Evolutionary conservation across 2,888 invertebrate genomes (phyloP), one percentile per base, ranked within the genome.

Genomic region (Acrobasis suavella): DNA sequence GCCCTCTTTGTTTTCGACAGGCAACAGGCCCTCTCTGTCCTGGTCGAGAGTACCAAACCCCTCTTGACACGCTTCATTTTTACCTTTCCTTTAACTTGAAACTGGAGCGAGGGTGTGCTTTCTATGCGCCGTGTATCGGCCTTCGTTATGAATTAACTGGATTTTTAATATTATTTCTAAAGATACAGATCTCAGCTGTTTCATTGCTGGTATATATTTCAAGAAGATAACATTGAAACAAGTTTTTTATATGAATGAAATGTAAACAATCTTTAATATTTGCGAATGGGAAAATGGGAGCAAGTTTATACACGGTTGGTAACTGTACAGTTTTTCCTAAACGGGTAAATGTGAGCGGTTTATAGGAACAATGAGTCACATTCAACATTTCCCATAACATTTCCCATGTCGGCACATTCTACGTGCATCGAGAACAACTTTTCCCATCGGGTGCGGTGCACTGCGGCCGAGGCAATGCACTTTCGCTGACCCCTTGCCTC

Each of bases 401-500:
- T 84, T 85, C 79, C 84, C 78, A 77, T 84, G 77, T 73, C 73
- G 75, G 81, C 82, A 83, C 82, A 85, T 83, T 82, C 80, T 79
- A 82, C 75, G 80, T 77, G 76, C 78, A 72, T 70, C 69, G 71
- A 85, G 86, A 85, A 80, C 81, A 86, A 85, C 87, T 83, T 89
- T 90, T 89, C 89, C 86, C 89, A 89, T 87, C 88, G 88, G 81
- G 83, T 83, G 87, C 86, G 79, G 82, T 80, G 86, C 85, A 84
- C 83, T 77, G 83, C 82, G 82, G 83, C 86, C 89, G 87, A 86
- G 91, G 90, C 91, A 92, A 91, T 91, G 92, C 89, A 92, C 92
- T 92, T 92, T 92, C 91, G 85, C 91, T 91, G 91, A 91, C 91
- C 92, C 88, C 87, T 77, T 85, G 86, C 86, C 87, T 88, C 86